Evolutionary conservation across 92 coral and sea anemone species (phyloP), one percentile per base, ranked within the genome.

Genomic region (Muricea muricata): DNA sequence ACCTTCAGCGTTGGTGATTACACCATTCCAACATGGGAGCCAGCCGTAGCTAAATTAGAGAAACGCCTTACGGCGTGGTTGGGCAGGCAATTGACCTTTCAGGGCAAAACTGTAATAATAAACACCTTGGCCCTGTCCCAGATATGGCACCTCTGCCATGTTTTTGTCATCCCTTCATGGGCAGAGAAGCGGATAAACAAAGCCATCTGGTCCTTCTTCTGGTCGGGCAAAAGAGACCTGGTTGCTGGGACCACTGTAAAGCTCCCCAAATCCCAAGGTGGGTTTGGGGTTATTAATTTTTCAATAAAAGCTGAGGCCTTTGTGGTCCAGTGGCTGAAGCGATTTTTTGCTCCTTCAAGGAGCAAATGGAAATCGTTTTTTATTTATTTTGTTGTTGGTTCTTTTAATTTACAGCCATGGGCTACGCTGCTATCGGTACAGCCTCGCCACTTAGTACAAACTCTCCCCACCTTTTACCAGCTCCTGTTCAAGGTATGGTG

Each of bases 281-380:
- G 84, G 15, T 79, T 79, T 52, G 84, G 84, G 9, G 68, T 79
- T n/a, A 67, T 79, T n/a, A 74, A 79, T 34, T 79, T 79, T 52
- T 50, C 34, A 24, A 54, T 79, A 21, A 79, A 79, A 32, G 73
- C 84, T 17, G 23, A 46, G 58, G 66, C 54, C 28, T 56, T 79
- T 68, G 55, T 74, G 26, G 20, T 78, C 41, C 83, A 79, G 73
- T 58, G 73, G 73, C 28, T 79, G 25, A 26, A 31, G 18, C 73
- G 84, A 26, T 79, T 24, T 74, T 32, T 28, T 45, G 31, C 48
- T 32, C 40, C 58, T 55, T 31, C 84, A 40, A 33, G 46, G 31
- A 39, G 69, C 70, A 78, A 78, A 66, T 78, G 83, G 83, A 78
- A 78, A 48, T 70, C 47, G 46, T 52, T 78, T 50, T 78, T 55